Percentiles rank a stretch among this genome's conserved stretches.
Conservation (phyloP, 1,140 invertebrate species). For the Platyura marginata region DNA sequence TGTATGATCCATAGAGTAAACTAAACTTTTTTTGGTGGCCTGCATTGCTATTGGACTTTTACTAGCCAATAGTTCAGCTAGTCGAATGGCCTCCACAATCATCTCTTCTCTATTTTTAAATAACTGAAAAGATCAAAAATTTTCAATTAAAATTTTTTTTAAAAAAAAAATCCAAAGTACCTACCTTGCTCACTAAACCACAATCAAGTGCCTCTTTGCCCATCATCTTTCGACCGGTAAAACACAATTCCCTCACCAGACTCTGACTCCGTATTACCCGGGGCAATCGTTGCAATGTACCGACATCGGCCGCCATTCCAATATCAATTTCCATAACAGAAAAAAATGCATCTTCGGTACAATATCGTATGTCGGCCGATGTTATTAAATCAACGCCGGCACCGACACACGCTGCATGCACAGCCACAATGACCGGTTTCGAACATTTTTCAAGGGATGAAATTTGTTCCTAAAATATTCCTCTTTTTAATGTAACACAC, state of each 20-base stretch:
- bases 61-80: conserved; percentile 63
- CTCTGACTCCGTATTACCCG: conserved; percentile 81
- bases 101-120: conserved; percentile 25
- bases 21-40: conserved; percentile 62
- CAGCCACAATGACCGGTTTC: conserved; percentile 79
- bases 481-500: background rate
- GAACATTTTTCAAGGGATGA: conserved; percentile 53
- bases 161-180: conserved; percentile 10
- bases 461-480: conserved; percentile 36
- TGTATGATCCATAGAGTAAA: conserved; percentile 75
- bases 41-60: conserved; percentile 93
- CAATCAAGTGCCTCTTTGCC: conserved; percentile 57
- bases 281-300: conserved; percentile 83
- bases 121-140: conserved; percentile 3
- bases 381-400: conserved; percentile 75
- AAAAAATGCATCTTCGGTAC: conserved; percentile 80
- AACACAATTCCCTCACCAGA: conserved; percentile 69
- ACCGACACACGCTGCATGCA: conserved; percentile 81
- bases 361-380: conserved; percentile 83
- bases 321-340: conserved; percentile 74
- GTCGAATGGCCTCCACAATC: conserved; percentile 44
- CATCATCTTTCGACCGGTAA: conserved; percentile 64
- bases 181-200: conserved; percentile 61
- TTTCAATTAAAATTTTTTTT: conserved; percentile 1
- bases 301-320: conserved; percentile 89